Evolutionary conservation across 2,888 invertebrate species (phyloP), one percentile per base, ranked within the genome.

Genomic region (Leucania comma): DNA sequence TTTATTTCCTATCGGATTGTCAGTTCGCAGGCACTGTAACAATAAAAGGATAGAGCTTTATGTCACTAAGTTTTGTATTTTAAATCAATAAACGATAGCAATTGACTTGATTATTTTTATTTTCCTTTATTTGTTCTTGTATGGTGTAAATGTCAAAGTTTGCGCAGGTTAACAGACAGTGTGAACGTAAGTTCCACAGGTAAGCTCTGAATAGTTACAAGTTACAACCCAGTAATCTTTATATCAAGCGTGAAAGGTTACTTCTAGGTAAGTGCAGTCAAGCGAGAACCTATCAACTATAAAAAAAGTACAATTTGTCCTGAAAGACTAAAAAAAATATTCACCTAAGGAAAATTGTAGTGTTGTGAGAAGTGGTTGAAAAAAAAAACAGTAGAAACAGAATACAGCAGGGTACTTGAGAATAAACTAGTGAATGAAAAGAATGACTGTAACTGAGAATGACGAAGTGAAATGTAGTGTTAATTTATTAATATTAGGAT

Each of bases 51-150:
- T 95, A 95, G 94, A 95, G 96, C 96, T 96, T 95, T 95, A 94
- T 96, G 95, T 95, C 95, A 96, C 95, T 96, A 96, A 95, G 95
- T 96, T 96, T 96, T 96, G 96, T 96, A 96, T 96, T 96, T 96
- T 96, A 96, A 96, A 96, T 95, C 95, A 96, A 95, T 96, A 96
- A 96, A 96, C 95, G 94, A 96, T 96, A 96, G 96, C 95, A 95
- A 94, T 84, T 93, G 94, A 95, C 80, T 72, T 75, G 73, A 85
- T 81, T 88, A 83, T 84, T 90, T 90, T 90, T 88, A 89, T 89
- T 89, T 86, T 56, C 64, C 67, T 59, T 35, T 42, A 29, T 59
- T 63, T 35, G 2, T 12, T 57, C 20, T 56, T 56, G 2, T 1
- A 6, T 50, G 10, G n/a, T 22, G n/a, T n/a, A 8, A n/a, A 8